A percentile compares a stretch with the other conserved stretches of the same genome.
These are phyloP conservation scores for Formica aserva DNA, from an alignment of 2,888 invertebrate species.

Conservation along the genomic window DNA sequence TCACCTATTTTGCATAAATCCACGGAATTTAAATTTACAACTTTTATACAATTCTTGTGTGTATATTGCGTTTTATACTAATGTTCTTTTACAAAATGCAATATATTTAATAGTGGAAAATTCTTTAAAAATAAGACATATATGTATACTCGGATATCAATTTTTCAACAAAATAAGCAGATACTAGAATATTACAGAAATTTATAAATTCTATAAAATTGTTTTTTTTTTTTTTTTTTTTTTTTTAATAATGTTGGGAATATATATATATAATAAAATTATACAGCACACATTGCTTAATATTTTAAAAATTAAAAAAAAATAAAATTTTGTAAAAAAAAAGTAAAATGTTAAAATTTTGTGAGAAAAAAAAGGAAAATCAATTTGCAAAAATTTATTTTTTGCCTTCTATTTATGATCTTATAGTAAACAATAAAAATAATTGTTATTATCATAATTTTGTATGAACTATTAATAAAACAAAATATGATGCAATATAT, in stretches of 20 bases:
- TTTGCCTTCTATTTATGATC: background rate
- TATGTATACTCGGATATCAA: background rate
- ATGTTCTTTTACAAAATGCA: background rate
- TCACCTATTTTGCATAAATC: constrained; percentile 7
- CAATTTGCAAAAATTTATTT: background rate
- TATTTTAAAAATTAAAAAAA: background rate
- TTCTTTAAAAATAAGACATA: background rate
- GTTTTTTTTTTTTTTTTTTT: background rate
- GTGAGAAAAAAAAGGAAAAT: background rate
- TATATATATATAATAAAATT: background rate
- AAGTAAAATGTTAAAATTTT: background rate
- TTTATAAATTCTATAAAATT: background rate
- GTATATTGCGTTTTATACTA: background rate
- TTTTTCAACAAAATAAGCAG: background rate
- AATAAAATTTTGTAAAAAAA: background rate
- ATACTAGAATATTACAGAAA: background rate
- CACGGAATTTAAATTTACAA: background rate
- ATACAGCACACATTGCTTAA: background rate
- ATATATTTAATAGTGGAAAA: background rate
- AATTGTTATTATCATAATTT: background rate
- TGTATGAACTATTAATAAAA: background rate
- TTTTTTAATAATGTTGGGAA: background rate
- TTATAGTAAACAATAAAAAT: background rate
- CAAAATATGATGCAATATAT: constrained; percentile 23
- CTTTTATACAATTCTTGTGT: background rate